Evolutionary conservation across 2,113 vertebrate species (phyloP), one percentile per base, ranked within the genome.

Genomic region (Oxygymnocypris stewartii): DNA sequence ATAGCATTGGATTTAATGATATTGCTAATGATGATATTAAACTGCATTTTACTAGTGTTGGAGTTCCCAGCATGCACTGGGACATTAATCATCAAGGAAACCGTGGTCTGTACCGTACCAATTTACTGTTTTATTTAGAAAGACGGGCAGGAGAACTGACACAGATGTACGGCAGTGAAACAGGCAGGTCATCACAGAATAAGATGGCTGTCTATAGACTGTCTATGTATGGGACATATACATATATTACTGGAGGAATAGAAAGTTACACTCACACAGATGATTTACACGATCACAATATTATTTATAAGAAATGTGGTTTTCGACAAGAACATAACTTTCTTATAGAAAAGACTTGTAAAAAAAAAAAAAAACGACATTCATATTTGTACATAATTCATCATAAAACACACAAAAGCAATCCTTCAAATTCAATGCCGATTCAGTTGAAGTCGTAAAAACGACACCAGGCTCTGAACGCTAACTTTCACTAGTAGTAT

Each of bases 91-190:
- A 76, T 49, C 47, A 75, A 77, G 25, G 59, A 82, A 40, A 85
- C 86, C 47, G 59, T 44, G 4, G 18, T 61, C 40, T 84, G 35
- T 65, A 84, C 81, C 57, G 83, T 89, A 87, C 84, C 86, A 87
- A 92, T 93, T 93, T 91, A 87, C 89, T 93, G 93, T 94, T 95
- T 94, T 95, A 95, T 95, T 94, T 92, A 87, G 76, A 95, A 94
- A 95, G 57, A n/a, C n/a, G 12, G 20, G 57, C 23, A 61, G n/a
- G 49, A 88, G 87, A 86, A 86, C 42, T 83, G 85, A 92, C 93
- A 94, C 93, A 93, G 92, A 91, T 93, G 93, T 93, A 95, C 93
- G 94, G 94, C 93, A 92, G 93, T 94, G 93, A 90, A 94, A 93
- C 94, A 95, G 94, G 94, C 94, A 94, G 93, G 92, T 91, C 92